Percentiles rank a stretch among this genome's conserved stretches.
Evolutionary conservation across 2,797 vertebrate species (phyloP).

Genomic region (Trachurus trachurus): DNA sequence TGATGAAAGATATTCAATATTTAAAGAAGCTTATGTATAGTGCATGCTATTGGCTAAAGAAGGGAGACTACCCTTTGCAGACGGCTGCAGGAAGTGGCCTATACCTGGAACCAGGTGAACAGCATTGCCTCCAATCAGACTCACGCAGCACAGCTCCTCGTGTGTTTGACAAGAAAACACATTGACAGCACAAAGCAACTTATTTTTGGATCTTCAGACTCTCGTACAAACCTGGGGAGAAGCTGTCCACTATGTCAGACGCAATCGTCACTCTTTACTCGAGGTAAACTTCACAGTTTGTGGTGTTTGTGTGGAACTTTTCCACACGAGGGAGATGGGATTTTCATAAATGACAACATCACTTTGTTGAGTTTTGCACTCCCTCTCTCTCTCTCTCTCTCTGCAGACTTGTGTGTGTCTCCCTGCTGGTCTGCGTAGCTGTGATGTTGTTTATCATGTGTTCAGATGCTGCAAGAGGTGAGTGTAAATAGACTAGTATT

Average conservation of each 20-base stretch:
- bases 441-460: conserved; percentile 38
- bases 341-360: background rate
- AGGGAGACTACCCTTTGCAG: background rate
- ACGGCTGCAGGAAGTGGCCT: conserved; percentile 21
- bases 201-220: background rate
- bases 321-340: background rate
- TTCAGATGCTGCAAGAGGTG: conserved; percentile 67
- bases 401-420: conserved; percentile 57
- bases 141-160: conserved; percentile 14
- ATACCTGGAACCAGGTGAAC: conserved; percentile 67
- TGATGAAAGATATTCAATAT: background rate
- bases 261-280: background rate
- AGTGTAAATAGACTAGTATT: conserved; percentile 35
- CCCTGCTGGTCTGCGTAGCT: conserved; percentile 52
- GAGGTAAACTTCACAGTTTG: conserved; percentile 61
- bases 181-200: background rate
- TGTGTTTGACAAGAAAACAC: conserved; percentile 26
- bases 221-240: conserved; percentile 5
- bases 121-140: conserved; percentile 71
- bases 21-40: background rate
- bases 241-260: conserved; percentile 52
- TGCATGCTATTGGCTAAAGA: background rate
- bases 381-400: background rate
- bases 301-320: background rate
- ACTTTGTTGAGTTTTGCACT: background rate